Base-by-base conservation (phyloP, 2,888 invertebrate genomes). In the Ophraella communa region DNA sequence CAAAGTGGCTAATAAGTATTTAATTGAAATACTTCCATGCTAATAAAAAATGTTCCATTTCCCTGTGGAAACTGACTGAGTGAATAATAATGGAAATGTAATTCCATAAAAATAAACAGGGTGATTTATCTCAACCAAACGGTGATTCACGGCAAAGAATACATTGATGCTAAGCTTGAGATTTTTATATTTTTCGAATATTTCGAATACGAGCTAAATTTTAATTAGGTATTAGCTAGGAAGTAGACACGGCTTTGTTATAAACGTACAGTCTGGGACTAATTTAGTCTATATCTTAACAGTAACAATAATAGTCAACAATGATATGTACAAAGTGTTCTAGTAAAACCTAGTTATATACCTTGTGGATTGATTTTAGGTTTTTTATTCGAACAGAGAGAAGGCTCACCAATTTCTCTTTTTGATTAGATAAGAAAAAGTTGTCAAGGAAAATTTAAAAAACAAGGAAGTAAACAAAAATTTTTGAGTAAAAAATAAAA, bases 221-320 rank as follows among this genome's bases (percentile, higher is more conserved):
- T n/a, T n/a, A n/a, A n/a, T n/a, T n/a, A n/a, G n/a, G n/a, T n/a
- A 10, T 45, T 45, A 45, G 45, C 20, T 21, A 11, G 3, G 45
- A 45, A 4, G 0, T 45, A 3, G 10, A 51, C 49, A 51, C 27
- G 27, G 49, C 17, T 17, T 17, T 51, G n/a, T 24, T 4, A 69
- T 74, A 75, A 71, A 76, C 73, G 75, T 51, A 76, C 74, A 74
- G 76, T 77, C 73, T 67, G 72, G 75, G 76, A 74, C 75, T 76
- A 76, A 73, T 76, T 74, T 76, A 77, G 74, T 74, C 76, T 78
- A 77, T 60, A 68, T 70, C 65, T 69, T 73, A 77, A 77, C 76
- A 75, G 78, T 80, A 79, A 78, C 73, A 75, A 73, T 79, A 81
- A 80, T 80, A 80, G 80, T 81, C 80, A 81, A 81, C 81, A 81